phyloP scores from a whole-genome alignment of 2,888 invertebrate species.

The Strigamia crassipes region DNA sequence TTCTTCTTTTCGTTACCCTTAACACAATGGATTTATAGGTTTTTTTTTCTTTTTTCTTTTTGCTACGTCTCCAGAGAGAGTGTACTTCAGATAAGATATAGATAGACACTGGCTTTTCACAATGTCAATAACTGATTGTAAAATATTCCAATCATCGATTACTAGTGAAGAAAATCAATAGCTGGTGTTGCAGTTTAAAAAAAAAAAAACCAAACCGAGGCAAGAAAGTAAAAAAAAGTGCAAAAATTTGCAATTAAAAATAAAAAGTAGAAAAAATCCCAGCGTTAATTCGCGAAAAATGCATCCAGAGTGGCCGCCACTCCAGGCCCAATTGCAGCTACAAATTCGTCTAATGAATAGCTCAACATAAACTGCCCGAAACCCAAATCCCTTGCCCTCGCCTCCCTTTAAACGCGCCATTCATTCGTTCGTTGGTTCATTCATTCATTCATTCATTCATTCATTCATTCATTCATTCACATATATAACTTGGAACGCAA shows the following conservation, averaged over 20 bases:
- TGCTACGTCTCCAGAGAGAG: neutral
- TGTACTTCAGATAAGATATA: constrained; percentile 16
- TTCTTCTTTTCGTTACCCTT: neutral
- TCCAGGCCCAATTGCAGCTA: neutral
- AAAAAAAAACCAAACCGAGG: too few relatives aligned
- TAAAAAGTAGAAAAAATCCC: too few relatives aligned
- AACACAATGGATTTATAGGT: constrained; percentile 31
- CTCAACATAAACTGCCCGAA: neutral
- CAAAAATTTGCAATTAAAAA: too few relatives aligned
- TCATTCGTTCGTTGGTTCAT: too few relatives aligned
- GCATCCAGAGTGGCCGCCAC: neutral
- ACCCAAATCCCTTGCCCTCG: constrained; percentile 7
- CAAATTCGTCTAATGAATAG: constrained; percentile 1
- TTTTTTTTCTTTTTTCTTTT: constrained; percentile 1
- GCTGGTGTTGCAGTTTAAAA: too few relatives aligned
- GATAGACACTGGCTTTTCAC: neutral
- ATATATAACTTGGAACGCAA: neutral
- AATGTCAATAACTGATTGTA: neutral
- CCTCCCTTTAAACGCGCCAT: neutral
- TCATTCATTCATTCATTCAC: neutral
- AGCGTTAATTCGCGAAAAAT: neutral
- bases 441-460: too few relatives aligned
- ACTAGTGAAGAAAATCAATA: neutral
- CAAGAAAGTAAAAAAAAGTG: too few relatives aligned
- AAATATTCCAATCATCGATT: constrained; percentile 8